phyloP scores from a whole-genome alignment of 2,888 invertebrate species.

The Sphecodes monilicornis region DNA sequence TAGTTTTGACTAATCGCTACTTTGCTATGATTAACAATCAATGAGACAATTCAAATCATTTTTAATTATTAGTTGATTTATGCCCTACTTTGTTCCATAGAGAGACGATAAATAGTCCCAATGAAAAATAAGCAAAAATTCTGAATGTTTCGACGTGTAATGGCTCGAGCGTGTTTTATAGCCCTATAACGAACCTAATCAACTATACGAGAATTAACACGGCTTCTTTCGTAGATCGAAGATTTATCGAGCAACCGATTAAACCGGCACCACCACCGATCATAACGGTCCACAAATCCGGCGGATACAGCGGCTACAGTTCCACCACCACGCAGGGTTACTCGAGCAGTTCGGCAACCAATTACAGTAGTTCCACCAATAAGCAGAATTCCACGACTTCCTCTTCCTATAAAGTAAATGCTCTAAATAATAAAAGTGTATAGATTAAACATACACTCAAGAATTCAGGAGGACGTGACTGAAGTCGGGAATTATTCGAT shows the following conservation, averaged over 20 bases:
- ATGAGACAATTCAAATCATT: no score
- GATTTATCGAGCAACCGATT: slow-evolving; percentile 93
- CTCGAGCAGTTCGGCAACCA: slow-evolving; percentile 54
- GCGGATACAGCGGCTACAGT: slow-evolving; percentile 82
- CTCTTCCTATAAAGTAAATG: slow-evolving; percentile 72
- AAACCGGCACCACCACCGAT: slow-evolving; percentile 91
- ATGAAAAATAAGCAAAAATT: neutral
- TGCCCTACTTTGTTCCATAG: no score
- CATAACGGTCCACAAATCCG: slow-evolving; percentile 85
- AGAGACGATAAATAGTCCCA: no score
- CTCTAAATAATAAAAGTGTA: neutral
- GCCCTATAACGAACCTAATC: neutral
- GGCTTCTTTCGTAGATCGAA: slow-evolving; percentile 87
- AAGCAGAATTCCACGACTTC: slow-evolving; percentile 74
- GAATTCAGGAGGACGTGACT: neutral
- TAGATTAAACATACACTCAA: no score
- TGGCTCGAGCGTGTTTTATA: slow-evolving; percentile 4
- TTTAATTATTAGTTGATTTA: no score
- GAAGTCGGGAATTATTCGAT: neutral
- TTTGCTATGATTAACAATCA: no score
- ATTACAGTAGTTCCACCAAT: slow-evolving; percentile 65
- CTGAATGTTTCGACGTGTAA: neutral
- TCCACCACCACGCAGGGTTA: slow-evolving; percentile 81
- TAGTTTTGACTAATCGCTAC: no score
- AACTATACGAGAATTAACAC: neutral